phyloP scores from a whole-genome alignment of 2,797 vertebrate genomes.

The Aphelocoma californica region DNA sequence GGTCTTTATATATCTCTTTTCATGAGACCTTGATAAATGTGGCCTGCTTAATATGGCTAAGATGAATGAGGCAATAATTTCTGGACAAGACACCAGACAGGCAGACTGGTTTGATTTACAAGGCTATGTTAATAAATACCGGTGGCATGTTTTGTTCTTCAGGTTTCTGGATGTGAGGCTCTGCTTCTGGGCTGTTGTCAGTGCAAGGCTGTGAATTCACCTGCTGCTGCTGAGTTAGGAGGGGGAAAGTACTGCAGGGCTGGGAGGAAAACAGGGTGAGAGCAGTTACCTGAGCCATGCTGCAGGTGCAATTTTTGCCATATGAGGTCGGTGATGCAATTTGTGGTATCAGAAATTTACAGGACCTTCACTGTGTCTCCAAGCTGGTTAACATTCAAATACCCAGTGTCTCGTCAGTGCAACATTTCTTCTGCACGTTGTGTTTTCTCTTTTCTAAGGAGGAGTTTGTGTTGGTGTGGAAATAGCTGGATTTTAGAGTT shows the following conservation, averaged over 20 bases:
- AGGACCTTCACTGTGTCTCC: neutral
- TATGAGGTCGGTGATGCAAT: fast-evolving
- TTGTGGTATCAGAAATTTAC: neutral
- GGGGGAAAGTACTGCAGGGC: neutral
- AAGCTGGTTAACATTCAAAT: neutral
- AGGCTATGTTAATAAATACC: conserved; percentile 66
- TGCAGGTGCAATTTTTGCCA: neutral
- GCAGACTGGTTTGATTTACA: conserved; percentile 68
- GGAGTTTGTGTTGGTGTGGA: neutral
- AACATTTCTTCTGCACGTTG: neutral
- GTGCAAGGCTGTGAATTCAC: neutral
- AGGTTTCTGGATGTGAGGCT: neutral
- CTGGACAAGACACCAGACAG: conserved; percentile 54
- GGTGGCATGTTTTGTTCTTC: conserved; percentile 15
- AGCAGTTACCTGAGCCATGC: neutral
- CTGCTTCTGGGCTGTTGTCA: neutral
- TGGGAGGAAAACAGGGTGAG: neutral
- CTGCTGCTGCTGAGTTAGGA: neutral
- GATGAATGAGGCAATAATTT: conserved; percentile 73
- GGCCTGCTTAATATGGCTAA: conserved; percentile 56
- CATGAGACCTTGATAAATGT: conserved; percentile 60
- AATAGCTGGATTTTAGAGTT: neutral
- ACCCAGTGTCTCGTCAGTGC: neutral
- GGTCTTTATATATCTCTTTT: conserved; percentile 17
- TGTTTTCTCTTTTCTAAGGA: neutral